Percentiles rank a stretch among this genome's conserved stretches.
Evolutionary conservation across 2,888 invertebrate genomes (phyloP).

Genomic region (Uloborus plumipes): DNA sequence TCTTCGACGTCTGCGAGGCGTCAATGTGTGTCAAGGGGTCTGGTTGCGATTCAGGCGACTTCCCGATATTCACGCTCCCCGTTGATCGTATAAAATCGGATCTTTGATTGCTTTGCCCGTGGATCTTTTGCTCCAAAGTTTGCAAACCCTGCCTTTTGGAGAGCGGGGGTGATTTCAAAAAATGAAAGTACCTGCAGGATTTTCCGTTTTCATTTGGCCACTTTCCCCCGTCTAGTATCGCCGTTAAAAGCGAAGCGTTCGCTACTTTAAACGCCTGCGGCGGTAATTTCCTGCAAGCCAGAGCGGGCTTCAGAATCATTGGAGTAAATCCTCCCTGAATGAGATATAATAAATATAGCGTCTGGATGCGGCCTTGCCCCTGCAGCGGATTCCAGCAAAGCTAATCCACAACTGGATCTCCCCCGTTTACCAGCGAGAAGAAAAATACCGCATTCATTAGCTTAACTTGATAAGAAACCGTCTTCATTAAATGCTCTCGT

Average conservation of each 20-base stretch:
- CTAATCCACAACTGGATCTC: slow-evolving; percentile 42
- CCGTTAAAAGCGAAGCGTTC: slow-evolving; percentile 47
- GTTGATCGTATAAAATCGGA: too few relatives aligned
- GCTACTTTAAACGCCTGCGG: slow-evolving; percentile 57
- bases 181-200: too few relatives aligned
- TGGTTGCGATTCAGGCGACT: too few relatives aligned
- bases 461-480: slow-evolving; percentile 64
- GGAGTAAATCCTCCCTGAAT: slow-evolving; percentile 54
- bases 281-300: slow-evolving; percentile 46
- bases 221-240: slow-evolving; percentile 20
- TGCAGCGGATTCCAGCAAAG: slow-evolving; percentile 34
- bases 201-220: slow-evolving; percentile 33
- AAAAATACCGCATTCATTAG: slow-evolving; percentile 63
- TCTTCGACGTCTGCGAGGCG: too few relatives aligned
- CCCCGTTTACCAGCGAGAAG: slow-evolving; percentile 37
- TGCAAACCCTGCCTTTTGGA: too few relatives aligned
- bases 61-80: too few relatives aligned
- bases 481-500: slow-evolving; percentile 61
- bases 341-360: slow-evolving; percentile 62
- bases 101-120: too few relatives aligned
- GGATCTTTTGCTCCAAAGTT: too few relatives aligned
- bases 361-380: slow-evolving; percentile 32
- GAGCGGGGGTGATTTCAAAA: too few relatives aligned
- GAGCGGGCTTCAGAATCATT: slow-evolving; percentile 39
- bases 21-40: too few relatives aligned